Conservation (phyloP, 2,888 invertebrate species). For the Imbricaverruca yamaguchii region DNA sequence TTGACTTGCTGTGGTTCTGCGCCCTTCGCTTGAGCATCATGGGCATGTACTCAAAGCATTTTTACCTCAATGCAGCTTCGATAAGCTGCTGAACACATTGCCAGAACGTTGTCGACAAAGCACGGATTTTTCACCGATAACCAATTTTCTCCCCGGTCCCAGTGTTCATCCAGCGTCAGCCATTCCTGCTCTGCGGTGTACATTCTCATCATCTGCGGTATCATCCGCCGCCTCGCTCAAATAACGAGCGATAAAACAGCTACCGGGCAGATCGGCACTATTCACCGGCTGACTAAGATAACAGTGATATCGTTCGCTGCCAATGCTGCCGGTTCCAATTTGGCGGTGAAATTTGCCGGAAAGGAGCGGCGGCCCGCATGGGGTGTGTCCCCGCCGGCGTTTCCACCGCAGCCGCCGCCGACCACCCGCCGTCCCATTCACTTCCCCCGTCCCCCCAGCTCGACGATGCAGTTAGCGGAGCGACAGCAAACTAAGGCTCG, state of each 20-base stretch:
- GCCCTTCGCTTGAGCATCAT: too few relatives aligned
- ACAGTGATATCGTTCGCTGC: not conserved
- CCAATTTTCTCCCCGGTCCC: too few relatives aligned
- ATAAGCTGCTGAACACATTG: too few relatives aligned
- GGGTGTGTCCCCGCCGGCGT: not conserved
- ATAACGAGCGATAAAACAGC: not conserved
- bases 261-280: not conserved
- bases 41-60: too few relatives aligned
- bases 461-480: not conserved
- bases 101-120: too few relatives aligned
- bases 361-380: not conserved
- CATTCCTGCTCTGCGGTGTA: too few relatives aligned
- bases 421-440: conserved; percentile 19
- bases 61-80: too few relatives aligned
- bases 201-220: not conserved
- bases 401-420: not conserved
- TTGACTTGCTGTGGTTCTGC: too few relatives aligned
- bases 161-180: too few relatives aligned
- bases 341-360: conserved; percentile 8
- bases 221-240: not conserved
- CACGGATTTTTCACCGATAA: too few relatives aligned
- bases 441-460: not conserved
- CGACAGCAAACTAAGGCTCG: not conserved
- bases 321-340: not conserved
- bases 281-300: not conserved